Conservation (phyloP, 1,140 invertebrate species). For the Drosophila repletoides region DNA sequence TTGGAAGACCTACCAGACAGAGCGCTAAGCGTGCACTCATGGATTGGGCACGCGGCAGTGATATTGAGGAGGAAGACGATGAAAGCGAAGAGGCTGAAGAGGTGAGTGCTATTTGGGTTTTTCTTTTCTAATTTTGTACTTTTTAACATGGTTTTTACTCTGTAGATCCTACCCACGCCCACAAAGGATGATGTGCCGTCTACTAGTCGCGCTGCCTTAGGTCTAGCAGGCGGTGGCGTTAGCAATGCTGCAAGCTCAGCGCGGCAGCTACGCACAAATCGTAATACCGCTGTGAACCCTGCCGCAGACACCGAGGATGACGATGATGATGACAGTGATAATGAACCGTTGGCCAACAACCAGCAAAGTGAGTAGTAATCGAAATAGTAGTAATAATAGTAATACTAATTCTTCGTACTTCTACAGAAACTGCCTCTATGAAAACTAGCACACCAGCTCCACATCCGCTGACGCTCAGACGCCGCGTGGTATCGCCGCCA, state of each 20-base stretch:
- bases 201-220: slow-evolving; percentile 63
- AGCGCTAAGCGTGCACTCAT: slow-evolving; percentile 68
- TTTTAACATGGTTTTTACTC: background rate
- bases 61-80: slow-evolving; percentile 59
- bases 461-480: slow-evolving; percentile 61
- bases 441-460: slow-evolving; percentile 49
- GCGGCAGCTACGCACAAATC: slow-evolving; percentile 75
- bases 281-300: slow-evolving; percentile 65
- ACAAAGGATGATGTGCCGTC: slow-evolving; percentile 75
- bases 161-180: slow-evolving; percentile 79
- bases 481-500: slow-evolving; percentile 37
- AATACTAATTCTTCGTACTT: background rate
- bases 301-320: slow-evolving; percentile 51
- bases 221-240: background rate
- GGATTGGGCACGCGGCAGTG: slow-evolving; percentile 71
- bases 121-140: no score
- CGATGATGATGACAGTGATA: slow-evolving; percentile 73
- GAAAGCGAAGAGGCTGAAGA: slow-evolving; percentile 77
- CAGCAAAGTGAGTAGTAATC: slow-evolving; percentile 59
- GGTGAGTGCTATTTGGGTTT: slow-evolving; percentile 24
- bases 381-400: background rate
- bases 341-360: slow-evolving; percentile 75
- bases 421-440: slow-evolving; percentile 45
- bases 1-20: slow-evolving; percentile 63
- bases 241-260: slow-evolving; percentile 11